Base-by-base conservation (phyloP, 2,113 vertebrate species). In the Rhea pennata region DNA sequence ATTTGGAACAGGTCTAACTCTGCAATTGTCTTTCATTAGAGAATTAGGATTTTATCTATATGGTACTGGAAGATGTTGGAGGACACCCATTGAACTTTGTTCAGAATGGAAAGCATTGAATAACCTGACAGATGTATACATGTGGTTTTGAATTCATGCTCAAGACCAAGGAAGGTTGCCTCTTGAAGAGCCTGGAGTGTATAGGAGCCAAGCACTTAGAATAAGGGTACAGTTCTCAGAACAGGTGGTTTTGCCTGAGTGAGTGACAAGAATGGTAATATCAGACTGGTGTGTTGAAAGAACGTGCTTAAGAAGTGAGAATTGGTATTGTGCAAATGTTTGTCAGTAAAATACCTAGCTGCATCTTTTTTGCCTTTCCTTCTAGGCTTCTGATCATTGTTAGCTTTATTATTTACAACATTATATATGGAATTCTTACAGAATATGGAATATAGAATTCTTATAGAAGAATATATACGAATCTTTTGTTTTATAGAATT, bases 81-180 rank as follows among this genome's bases (percentile, higher is more conserved):
- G 42, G 21, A 24, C 17, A 33, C 44, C 42, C 3, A 0, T 19
- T 1, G 2, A 54, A 20, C 22, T 64, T 69, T 58, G 50, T 42
- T 76, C 21, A 15, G 64, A 36, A 40, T 11, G 27, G 33, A 53
- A 80, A 27, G 53, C 5, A 1, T 20, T 70, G 22, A 14, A 48
- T 36, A 70, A 62, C 54, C 12, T 21, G 27, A 20, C 33, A 40
- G 46, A 27, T 7, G 6, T 36, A 22, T 3, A 23, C 39, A 4
- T 31, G 33, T 31, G 59, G 19, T 79, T 69, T 50, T 8, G 6
- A 56, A 31, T 74, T 69, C 53, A 4, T 36, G 61, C 11, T 85
- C 23, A 46, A 44, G 56, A 21, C 50, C 15, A 51, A 76, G 70
- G 42, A 40, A 59, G 53, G 42, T 42, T 76, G 56, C 17, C 46